Evolutionary conservation across 2,113 vertebrate genomes (phyloP), one percentile per base, ranked within the genome.

Genomic region (Ctenomys sociabilis): DNA sequence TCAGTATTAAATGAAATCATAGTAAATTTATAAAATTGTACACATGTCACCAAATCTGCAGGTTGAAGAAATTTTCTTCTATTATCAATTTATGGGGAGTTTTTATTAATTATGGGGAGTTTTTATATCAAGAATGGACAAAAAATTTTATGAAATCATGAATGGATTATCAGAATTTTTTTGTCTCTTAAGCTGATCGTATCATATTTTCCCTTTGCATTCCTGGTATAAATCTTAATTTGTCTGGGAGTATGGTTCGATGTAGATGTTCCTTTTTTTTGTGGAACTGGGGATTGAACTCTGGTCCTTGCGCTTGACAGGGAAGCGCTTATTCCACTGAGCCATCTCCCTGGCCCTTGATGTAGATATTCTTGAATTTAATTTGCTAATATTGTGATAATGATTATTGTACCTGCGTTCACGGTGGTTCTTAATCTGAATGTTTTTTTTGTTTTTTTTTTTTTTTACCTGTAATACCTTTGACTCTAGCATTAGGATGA

Each of bases 181-280:
- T 4, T 61, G 28, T 84, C 45, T 68, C 17, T n/a, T 88, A 83
- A 96, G 45, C 85, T 63, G 61, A 61, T 35, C 16, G 11, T 61
- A 35, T 68, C 26, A 30, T 87, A 32, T 87, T 88, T 96, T 64
- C 30, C 40, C 81, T 93, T 93, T 81, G 37, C 43, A 68, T 63
- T 94, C 86, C 26, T 85, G 59, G n/a, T 26, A 22, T 89, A 82
- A 64, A 83, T 80, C 35, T 7, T 64, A 49, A 49, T 81, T 82
- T 91, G 28, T 88, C 43, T 77, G 40, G 14, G 37, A 35, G 9
- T 24, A 22, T 35, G 52, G 22, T 52, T 91, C 40, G n/a, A n/a
- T n/a, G n/a, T n/a, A n/a, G n/a, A n/a, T n/a, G n/a, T n/a, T n/a
- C n/a, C n/a, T n/a, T n/a, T n/a, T n/a, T n/a, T n/a, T n/a, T n/a